phyloP scores from a whole-genome alignment of 1,140 invertebrate genomes.

The Mycetomoellerius zeteki region DNA sequence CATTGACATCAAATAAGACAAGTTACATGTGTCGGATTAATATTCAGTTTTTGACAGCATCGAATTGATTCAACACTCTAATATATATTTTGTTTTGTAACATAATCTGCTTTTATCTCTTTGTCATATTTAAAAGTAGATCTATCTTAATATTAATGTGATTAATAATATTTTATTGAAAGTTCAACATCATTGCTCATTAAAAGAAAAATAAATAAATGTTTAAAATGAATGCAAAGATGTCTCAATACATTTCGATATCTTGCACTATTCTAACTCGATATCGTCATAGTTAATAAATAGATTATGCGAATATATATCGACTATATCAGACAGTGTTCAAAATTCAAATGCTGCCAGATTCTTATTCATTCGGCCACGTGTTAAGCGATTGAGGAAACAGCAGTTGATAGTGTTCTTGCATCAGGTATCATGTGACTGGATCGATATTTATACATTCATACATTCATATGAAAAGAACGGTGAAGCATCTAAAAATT shows the following conservation, averaged over 20 bases:
- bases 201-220: neutral
- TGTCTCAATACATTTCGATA: neutral
- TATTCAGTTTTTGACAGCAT: neutral
- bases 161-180: neutral
- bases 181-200: neutral
- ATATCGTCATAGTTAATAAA: slow-evolving; percentile 68
- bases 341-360: slow-evolving; percentile 63
- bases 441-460: slow-evolving; percentile 12
- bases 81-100: neutral
- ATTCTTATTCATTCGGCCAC: slow-evolving; percentile 56
- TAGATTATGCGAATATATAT: slow-evolving; percentile 58
- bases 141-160: neutral
- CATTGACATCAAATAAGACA: neutral
- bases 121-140: neutral
- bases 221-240: neutral
- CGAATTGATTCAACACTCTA: neutral
- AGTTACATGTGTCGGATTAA: neutral
- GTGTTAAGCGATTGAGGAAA: slow-evolving; percentile 25
- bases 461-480: neutral
- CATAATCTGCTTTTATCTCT: neutral
- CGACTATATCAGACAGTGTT: neutral
- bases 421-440: slow-evolving; percentile 6
- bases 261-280: slow-evolving; percentile 46
- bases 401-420: slow-evolving; percentile 2
- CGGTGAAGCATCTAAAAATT: too few species aligned